A percentile compares a stretch with the other conserved stretches of the same genome.
These are phyloP conservation scores for Austrofundulus limnaeus DNA, from an alignment of 2,113 vertebrate genomes.

Conservation along the genomic window DNA sequence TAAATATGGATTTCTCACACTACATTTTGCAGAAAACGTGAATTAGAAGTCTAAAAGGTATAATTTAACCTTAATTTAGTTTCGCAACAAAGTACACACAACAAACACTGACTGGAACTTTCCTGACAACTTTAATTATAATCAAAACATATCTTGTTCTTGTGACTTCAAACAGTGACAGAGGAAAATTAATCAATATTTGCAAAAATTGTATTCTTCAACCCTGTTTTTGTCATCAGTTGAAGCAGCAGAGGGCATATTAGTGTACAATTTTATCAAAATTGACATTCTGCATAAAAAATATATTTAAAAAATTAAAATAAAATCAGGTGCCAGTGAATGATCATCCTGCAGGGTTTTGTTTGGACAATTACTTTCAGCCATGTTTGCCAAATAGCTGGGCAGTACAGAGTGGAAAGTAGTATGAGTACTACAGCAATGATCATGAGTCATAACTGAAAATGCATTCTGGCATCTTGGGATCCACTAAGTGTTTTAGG, in stretches of 20 bases:
- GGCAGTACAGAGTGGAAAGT: background rate
- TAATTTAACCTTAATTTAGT: too few species aligned
- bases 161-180: background rate
- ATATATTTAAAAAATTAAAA: background rate
- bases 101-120: too few species aligned
- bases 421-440: background rate
- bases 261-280: constrained; percentile 13
- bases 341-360: constrained; percentile 10
- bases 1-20: too few species aligned
- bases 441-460: constrained; percentile 27
- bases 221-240: background rate
- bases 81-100: background rate
- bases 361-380: constrained; percentile 22
- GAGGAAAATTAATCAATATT: background rate
- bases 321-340: constrained; percentile 6
- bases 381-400: constrained; percentile 8
- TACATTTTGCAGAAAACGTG: too few species aligned
- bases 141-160: background rate
- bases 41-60: too few species aligned
- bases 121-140: background rate
- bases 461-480: constrained; percentile 22
- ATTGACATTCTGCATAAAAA: constrained; percentile 9
- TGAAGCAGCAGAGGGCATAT: constrained; percentile 15
- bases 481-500: constrained; percentile 23
- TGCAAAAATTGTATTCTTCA: background rate